Evolutionary conservation across 2,113 vertebrate species (phyloP).

Genomic region (Aegotheles bennettii): DNA sequence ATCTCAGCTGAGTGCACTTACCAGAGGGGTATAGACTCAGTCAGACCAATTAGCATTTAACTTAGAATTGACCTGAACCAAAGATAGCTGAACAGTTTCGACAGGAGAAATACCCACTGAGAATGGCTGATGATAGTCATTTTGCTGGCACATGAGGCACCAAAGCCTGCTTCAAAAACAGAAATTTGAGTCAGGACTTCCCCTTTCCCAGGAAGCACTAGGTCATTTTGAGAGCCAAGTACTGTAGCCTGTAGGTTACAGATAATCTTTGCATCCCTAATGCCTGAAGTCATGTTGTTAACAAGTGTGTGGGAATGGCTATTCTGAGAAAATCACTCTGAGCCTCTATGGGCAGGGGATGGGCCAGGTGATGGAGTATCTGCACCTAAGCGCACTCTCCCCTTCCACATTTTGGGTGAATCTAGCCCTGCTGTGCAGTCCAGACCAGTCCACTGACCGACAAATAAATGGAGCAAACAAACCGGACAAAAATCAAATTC

Average conservation of each 20-base stretch:
- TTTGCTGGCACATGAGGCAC: not conserved
- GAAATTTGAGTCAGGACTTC: not conserved
- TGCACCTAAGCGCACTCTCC: not conserved
- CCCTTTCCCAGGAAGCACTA: not conserved
- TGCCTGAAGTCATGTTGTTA: not conserved
- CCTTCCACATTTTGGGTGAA: not conserved
- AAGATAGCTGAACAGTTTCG: not conserved
- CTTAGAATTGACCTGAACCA: not conserved
- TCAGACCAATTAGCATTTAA: conserved; percentile 3
- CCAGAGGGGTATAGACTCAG: not conserved
- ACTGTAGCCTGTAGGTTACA: not conserved
- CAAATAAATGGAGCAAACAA: not conserved
- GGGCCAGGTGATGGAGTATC: not conserved
- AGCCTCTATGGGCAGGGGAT: not conserved
- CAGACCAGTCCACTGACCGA: not conserved
- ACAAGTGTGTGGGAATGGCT: not conserved
- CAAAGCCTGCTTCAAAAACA: not conserved
- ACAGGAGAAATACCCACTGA: not conserved
- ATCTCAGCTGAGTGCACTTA: not conserved
- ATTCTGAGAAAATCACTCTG: too few species aligned
- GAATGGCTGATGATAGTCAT: not conserved
- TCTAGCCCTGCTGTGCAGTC: not conserved
- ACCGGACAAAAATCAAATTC: not conserved
- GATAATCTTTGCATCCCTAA: not conserved
- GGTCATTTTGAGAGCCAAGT: not conserved